Base-by-base conservation (phyloP, 1,140 invertebrate species). In the Hyles vespertilio region DNA sequence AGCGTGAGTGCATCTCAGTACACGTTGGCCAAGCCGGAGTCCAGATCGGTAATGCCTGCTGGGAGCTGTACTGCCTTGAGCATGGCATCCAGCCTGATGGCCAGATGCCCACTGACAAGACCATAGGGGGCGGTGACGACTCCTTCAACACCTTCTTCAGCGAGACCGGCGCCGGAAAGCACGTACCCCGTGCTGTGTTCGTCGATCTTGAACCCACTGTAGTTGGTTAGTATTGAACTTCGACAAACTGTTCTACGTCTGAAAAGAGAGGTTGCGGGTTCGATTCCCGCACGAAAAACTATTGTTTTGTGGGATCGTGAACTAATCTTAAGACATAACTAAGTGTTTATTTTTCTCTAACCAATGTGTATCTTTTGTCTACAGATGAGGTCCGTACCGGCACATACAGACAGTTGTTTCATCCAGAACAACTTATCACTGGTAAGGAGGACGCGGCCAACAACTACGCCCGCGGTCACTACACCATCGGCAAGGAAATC, bases 91-190 rank as follows among this genome's bases (percentile, higher is more conserved):
- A 93, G 81, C 91, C 91, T 63, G 92, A 93, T 78, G 92, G 92
- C 56, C 91, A 92, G 86, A 94, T 94, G 93, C 92, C 92, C 50
- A 90, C 91, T 49, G 92, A 93, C 82, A 91, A 91, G 82, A 91
- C 91, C 59, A 90, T 93, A 61, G 92, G 92, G 3, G 92, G 92
- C 36, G 93, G 93, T 48, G 94, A 96, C 74, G 95, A 96, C 83
- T 96, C 94, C 32, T 96, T 97, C 90, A 96, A 96, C 87, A 96
- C 96, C 51, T 97, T 97, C 90, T 97, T 97, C 92, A 95, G 94
- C 70, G 96, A 98, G 86, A 98, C 96, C 59, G 94, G 95, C 32
- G 92, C 95, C 46, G 96, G 95, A 70, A 97, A 97, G 78, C 95
- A 97, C 81, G 95, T 97, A 10, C 95, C 96, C 11, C 87, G 95